Conservation (phyloP, 1,140 invertebrate genomes). For the Diorhabda elongata region DNA sequence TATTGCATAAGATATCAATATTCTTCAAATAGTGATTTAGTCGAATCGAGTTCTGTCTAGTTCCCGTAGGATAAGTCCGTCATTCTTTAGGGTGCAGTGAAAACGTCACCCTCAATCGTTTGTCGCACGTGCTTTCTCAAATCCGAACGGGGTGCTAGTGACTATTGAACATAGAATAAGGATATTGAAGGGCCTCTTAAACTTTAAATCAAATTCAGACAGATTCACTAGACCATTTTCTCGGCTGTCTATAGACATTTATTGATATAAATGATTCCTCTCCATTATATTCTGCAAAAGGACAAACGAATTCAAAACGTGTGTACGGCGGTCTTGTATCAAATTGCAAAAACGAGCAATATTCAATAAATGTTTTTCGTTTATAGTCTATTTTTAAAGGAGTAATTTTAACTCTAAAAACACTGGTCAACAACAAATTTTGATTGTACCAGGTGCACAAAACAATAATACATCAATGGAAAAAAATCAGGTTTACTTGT, state of each 20-base stretch:
- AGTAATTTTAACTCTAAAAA: too few species aligned
- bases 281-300: background rate
- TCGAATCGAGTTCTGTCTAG: background rate
- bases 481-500: too few species aligned
- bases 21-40: background rate
- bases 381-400: too few species aligned
- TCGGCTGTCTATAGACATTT: constrained; percentile 8
- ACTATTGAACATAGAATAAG: constrained; percentile 12
- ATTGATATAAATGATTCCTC: constrained; percentile 15
- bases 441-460: too few species aligned
- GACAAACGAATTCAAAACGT: background rate
- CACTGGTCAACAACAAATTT: too few species aligned
- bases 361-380: background rate
- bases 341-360: background rate
- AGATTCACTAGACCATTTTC: constrained; percentile 9
- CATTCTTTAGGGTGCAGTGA: background rate
- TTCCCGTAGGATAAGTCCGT: background rate
- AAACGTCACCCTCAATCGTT: constrained; percentile 9
- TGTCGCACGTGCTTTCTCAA: constrained; percentile 10
- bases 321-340: constrained; percentile 7
- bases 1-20: too few species aligned
- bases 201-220: constrained; percentile 15
- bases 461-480: too few species aligned
- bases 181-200: constrained; percentile 14
- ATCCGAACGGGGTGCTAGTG: constrained; percentile 4